Percentiles rank a stretch among this genome's conserved stretches.
These are phyloP conservation scores for Cyclargus thomasi DNA, from an alignment of 1,140 invertebrate genomes.

Conservation along the genomic window DNA sequence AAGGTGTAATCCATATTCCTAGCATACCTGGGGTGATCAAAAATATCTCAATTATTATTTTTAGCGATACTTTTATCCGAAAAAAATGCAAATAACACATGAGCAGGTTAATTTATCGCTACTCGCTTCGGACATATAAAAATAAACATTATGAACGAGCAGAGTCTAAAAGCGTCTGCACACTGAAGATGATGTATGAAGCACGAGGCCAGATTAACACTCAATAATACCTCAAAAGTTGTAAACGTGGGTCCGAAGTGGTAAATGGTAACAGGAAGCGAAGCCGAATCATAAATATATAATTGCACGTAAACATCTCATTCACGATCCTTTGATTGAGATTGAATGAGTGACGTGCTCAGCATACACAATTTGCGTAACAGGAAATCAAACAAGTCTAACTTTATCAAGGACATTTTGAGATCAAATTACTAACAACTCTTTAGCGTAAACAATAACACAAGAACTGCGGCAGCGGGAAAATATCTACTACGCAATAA, in stretches of 20 bases:
- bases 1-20: too few species aligned
- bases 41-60: too few species aligned
- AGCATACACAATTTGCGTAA: constrained; percentile 57
- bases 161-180: background rate
- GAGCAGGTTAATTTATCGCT: background rate
- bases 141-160: background rate
- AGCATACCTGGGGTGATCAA: too few species aligned
- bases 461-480: background rate
- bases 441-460: constrained; percentile 34
- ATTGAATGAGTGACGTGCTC: constrained; percentile 66
- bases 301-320: constrained; percentile 62
- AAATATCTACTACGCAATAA: background rate
- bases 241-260: constrained; percentile 1
- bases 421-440: background rate
- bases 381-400: constrained; percentile 67
- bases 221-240: background rate
- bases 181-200: background rate
- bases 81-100: background rate
- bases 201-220: background rate
- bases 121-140: background rate
- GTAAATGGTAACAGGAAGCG: constrained; percentile 55
- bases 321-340: constrained; percentile 66
- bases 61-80: too few species aligned
- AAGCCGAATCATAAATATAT: constrained; percentile 47
- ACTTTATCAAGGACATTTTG: constrained; percentile 58